phyloP scores from a whole-genome alignment of 1,140 invertebrate genomes.

The Hylaeus anthracinus region DNA sequence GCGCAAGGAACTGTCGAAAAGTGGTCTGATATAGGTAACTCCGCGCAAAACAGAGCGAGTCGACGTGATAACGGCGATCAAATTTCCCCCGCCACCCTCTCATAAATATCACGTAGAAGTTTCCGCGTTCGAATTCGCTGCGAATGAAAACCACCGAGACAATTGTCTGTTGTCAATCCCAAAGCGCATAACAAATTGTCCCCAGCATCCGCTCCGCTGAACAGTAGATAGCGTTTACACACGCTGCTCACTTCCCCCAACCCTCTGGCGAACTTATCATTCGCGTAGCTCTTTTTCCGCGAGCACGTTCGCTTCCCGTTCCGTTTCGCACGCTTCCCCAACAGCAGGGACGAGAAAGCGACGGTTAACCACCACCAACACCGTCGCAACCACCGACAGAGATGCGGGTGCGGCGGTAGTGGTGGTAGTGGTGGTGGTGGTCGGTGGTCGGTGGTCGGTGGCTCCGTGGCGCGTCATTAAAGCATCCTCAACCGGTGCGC shows the following conservation, averaged over 20 bases:
- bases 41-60: too few species aligned
- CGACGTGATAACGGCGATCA: too few species aligned
- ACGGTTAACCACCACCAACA: conserved; percentile 32
- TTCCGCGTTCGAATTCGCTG: background rate
- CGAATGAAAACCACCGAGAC: background rate
- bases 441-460: conserved; percentile 6
- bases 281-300: background rate
- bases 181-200: background rate
- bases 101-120: too few species aligned
- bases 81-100: too few species aligned
- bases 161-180: conserved; percentile 10
- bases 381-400: conserved; percentile 9
- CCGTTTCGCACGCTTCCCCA: background rate
- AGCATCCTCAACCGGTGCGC: conserved; percentile 39
- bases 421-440: background rate
- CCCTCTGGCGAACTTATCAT: background rate
- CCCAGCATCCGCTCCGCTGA: background rate
- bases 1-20: too few species aligned
- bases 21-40: too few species aligned
- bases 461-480: conserved; percentile 55
- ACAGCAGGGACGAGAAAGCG: background rate
- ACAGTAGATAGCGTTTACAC: background rate
- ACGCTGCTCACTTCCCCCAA: background rate
- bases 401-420: background rate
- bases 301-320: background rate